These are phyloP conservation scores for Gasterosteus aculeatus DNA, from an alignment of 2,113 vertebrate species.

Conservation along the genomic window DNA sequence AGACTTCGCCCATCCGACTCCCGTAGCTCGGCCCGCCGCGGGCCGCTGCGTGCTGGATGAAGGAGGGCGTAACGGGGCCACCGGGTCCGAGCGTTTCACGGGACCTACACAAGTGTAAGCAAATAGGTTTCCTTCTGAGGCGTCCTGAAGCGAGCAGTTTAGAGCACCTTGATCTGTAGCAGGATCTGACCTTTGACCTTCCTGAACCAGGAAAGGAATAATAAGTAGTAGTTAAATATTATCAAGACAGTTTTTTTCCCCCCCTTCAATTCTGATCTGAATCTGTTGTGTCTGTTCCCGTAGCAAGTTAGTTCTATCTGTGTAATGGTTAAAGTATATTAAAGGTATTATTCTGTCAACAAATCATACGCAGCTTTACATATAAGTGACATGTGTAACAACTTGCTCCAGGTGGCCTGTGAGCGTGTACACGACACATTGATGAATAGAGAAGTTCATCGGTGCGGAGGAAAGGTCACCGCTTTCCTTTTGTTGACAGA, in stretches of 20 bases:
- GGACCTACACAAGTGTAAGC: not conserved
- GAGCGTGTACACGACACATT: conserved; percentile 19
- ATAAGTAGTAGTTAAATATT: not conserved
- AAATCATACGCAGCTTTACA: not conserved
- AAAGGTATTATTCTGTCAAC: not conserved
- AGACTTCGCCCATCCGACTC: conserved; percentile 67
- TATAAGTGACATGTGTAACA: not conserved
- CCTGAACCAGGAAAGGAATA: not conserved
- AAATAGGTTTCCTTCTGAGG: not conserved
- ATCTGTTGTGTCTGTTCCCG: conserved; percentile 3
- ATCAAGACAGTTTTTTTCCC: not conserved
- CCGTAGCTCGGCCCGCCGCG: no score
- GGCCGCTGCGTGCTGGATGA: no score
- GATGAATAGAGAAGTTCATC: conserved; percentile 27
- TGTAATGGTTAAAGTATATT: not conserved
- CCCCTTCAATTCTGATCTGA: not conserved
- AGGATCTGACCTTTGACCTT: not conserved
- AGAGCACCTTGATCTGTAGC: not conserved
- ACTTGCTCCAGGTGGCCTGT: not conserved
- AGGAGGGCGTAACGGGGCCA: no score
- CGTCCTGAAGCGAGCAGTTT: not conserved
- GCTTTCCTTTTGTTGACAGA: conserved; percentile 44
- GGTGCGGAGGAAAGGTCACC: conserved; percentile 45
- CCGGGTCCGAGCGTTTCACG: no score
- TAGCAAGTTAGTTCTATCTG: not conserved